Conservation (phyloP, 2,888 invertebrate genomes). For the Apantesis nais region DNA sequence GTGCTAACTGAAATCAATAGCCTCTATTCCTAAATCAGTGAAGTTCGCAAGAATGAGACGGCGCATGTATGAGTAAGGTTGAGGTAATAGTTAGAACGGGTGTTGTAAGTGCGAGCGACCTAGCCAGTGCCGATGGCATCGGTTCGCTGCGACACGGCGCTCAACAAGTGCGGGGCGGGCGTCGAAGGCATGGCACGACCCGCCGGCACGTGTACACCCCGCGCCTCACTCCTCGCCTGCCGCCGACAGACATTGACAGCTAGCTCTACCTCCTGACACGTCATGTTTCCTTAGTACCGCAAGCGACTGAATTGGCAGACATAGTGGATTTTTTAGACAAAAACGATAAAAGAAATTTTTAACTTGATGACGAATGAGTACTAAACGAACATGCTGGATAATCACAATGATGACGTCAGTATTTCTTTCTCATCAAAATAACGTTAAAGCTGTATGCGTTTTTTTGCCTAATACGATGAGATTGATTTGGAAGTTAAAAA, state of each 20-base stretch:
- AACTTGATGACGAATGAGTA: neutral
- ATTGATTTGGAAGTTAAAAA: conserved; percentile 40
- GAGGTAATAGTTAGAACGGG: conserved; percentile 42
- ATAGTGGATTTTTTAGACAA: conserved; percentile 66
- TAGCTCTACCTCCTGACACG: conserved; percentile 59
- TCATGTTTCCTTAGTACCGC: conserved; percentile 72
- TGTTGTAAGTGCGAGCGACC: conserved; percentile 52
- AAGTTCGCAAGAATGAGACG: conserved; percentile 58
- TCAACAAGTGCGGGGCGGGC: conserved; percentile 80
- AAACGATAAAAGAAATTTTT: conserved; percentile 26
- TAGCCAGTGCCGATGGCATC: conserved; percentile 53
- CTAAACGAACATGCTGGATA: neutral
- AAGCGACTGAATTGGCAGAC: conserved; percentile 79
- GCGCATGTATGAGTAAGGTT: conserved; percentile 51
- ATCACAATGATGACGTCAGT: neutral
- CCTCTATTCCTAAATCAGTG: conserved; percentile 43
- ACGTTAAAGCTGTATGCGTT: conserved; percentile 6
- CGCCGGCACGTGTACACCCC: conserved; percentile 77
- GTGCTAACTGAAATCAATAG: conserved; percentile 54
- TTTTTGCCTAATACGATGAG: conserved; percentile 44
- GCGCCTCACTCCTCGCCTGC: conserved; percentile 48
- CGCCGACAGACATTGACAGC: conserved; percentile 58
- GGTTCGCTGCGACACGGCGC: conserved; percentile 55
- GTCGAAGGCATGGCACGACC: conserved; percentile 77
- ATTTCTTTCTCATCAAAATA: neutral